These are phyloP conservation scores for Spodoptera exigua DNA, from an alignment of 2,888 invertebrate species.

Conservation along the genomic window DNA sequence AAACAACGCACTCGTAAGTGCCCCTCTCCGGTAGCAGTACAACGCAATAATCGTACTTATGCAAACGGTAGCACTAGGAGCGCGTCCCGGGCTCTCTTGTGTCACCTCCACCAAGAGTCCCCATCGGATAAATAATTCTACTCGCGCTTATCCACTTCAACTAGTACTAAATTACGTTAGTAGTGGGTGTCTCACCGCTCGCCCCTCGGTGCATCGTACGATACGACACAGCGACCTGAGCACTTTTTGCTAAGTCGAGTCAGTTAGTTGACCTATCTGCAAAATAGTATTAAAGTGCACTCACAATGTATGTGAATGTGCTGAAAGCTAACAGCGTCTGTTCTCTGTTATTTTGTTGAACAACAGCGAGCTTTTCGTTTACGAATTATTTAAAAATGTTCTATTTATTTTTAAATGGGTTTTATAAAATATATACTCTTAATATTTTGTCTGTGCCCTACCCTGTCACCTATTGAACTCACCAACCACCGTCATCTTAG, in stretches of 20 bases:
- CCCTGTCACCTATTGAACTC: no score
- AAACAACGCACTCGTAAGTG: no score
- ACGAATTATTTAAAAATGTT: slow-evolving; percentile 4
- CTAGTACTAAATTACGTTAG: slow-evolving; percentile 78
- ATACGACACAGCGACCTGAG: slow-evolving; percentile 56
- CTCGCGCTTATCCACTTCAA: slow-evolving; percentile 76
- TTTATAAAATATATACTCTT: slow-evolving; percentile 3
- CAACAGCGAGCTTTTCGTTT: slow-evolving; percentile 20
- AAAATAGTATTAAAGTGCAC: slow-evolving; percentile 49
- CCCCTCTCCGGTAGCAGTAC: no score
- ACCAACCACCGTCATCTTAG: no score
- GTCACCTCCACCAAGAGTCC: slow-evolving; percentile 62
- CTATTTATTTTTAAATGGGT: not conserved
- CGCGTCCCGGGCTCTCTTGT: slow-evolving; percentile 41
- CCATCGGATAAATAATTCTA: slow-evolving; percentile 78
- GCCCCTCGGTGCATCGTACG: slow-evolving; percentile 56
- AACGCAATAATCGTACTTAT: not conserved
- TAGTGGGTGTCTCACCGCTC: slow-evolving; percentile 66
- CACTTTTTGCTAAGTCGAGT: slow-evolving; percentile 62
- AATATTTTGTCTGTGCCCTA: no score
- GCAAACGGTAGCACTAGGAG: slow-evolving; percentile 46
- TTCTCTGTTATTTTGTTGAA: slow-evolving; percentile 33
- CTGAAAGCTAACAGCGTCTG: slow-evolving; percentile 37
- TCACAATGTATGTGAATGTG: slow-evolving; percentile 40
- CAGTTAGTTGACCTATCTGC: slow-evolving; percentile 53